Conservation (phyloP, 2,797 vertebrate genomes). For the Holocentrus rufus region DNA sequence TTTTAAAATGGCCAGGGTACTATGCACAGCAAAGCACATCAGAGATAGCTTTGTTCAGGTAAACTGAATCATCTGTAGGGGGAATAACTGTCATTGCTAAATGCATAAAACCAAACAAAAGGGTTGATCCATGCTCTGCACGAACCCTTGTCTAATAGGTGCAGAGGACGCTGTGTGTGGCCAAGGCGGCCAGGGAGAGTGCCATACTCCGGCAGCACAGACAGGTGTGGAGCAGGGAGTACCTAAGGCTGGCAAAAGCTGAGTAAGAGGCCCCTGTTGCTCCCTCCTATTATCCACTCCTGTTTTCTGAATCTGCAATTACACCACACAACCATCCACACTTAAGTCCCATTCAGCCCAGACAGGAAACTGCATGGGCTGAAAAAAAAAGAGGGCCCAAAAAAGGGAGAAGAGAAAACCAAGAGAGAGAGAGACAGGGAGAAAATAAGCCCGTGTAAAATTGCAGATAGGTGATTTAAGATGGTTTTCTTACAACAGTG, state of each 20-base stretch:
- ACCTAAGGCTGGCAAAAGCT: slow-evolving; percentile 81
- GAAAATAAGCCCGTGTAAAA: slow-evolving; percentile 24
- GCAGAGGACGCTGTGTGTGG: slow-evolving; percentile 81
- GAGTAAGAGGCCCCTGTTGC: slow-evolving; percentile 84
- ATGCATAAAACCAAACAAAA: slow-evolving; percentile 2
- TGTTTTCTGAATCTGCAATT: slow-evolving; percentile 72
- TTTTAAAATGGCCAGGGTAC: slow-evolving; percentile 22
- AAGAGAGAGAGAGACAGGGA: slow-evolving; percentile 20
- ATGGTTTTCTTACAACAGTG: slow-evolving; percentile 44
- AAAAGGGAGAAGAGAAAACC: slow-evolving; percentile 20
- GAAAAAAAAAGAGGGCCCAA: slow-evolving; percentile 28
- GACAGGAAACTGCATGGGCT: slow-evolving; percentile 34
- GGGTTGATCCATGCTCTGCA: slow-evolving; percentile 47
- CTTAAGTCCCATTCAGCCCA: slow-evolving; percentile 64
- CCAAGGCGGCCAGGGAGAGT: slow-evolving; percentile 87
- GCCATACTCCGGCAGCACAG: slow-evolving; percentile 87
- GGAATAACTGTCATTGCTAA: slow-evolving; percentile 34
- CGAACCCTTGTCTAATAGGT: slow-evolving; percentile 81
- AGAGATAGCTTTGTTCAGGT: slow-evolving; percentile 9
- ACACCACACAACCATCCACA: slow-evolving; percentile 60
- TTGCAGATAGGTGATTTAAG: slow-evolving; percentile 39
- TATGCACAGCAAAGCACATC: slow-evolving; percentile 30
- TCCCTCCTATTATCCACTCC: slow-evolving; percentile 73
- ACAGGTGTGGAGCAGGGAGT: slow-evolving; percentile 90
- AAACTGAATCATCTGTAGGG: slow-evolving; percentile 40